Percentiles rank a stretch among this genome's conserved stretches.
phyloP scores from a whole-genome alignment of 2,797 vertebrate genomes.

The Microctenopoma stevenorrisi region DNA sequence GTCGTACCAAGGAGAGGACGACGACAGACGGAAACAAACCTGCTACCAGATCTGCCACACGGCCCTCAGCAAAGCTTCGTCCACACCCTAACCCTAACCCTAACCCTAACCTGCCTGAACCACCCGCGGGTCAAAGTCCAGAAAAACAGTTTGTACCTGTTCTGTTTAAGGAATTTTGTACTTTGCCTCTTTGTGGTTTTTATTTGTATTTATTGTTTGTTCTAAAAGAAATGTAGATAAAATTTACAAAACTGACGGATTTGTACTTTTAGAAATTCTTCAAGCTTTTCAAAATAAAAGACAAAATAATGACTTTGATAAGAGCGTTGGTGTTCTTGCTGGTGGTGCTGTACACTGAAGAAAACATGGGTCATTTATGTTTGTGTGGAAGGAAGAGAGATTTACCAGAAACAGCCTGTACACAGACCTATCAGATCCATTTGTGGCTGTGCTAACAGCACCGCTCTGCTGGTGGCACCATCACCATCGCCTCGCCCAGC shows the following conservation, averaged over 20 bases:
- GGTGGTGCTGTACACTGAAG: background rate
- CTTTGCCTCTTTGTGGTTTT: background rate
- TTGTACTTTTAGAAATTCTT: background rate
- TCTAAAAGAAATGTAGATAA: background rate
- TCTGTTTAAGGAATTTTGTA: background rate
- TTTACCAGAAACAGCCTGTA: no score
- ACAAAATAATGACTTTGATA: background rate
- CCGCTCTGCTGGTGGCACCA: no score
- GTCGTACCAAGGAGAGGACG: slow-evolving; percentile 55
- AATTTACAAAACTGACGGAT: background rate
- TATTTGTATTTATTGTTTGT: slow-evolving; percentile 19
- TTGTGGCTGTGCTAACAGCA: no score
- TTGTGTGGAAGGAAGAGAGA: no score
- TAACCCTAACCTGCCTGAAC: slow-evolving; percentile 18
- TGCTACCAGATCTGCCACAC: slow-evolving; percentile 79
- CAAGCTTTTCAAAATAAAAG: slow-evolving; percentile 19
- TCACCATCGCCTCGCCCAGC: no score
- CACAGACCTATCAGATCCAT: no score
- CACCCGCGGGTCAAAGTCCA: slow-evolving; percentile 6
- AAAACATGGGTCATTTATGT: no score
- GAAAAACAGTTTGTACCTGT: background rate
- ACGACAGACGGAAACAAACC: slow-evolving; percentile 33
- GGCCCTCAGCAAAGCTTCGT: background rate
- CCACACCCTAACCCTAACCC: background rate
- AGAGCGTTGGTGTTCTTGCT: background rate